Base-by-base conservation (phyloP, 2,797 vertebrate genomes). In the Ctenopoma multispine region DNA sequence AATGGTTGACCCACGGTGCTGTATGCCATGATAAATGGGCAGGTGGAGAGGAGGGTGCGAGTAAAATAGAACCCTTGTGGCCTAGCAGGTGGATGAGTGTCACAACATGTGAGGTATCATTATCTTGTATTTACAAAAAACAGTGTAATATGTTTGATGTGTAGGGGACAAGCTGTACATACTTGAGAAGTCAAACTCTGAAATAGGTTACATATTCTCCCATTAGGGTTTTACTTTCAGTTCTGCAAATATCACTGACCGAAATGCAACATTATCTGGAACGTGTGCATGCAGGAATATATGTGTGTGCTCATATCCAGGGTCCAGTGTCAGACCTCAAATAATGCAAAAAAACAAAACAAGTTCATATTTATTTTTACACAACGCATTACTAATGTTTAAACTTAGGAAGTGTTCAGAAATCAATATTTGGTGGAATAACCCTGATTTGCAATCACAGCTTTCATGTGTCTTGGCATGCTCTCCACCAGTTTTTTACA, bases 21-120 rank as follows among this genome's bases (percentile, higher is more conserved):
- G 67, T 61, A 58, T 80, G 58, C 87, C 82, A 79, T 89, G 87
- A 90, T 87, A 68, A 92, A 92, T 84, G 84, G 83, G 81, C 78
- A 88, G 83, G 88, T 83, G 79, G 81, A 89, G 75, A 51, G 74
- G 56, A 62, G 57, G 49, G 59, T 12, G 34, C 43, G 77, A 69
- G 72, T 29, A 51, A 81, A 60, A 77, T 77, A 77, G 79, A 83
- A 60, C 53, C 66, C 61, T 81, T 76, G 86, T 86, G 83, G 75
- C 80, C 69, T 86, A 70, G 73, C 82, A 89, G 77, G 72, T 82
- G 77, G 81, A 63, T 72, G 77, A 58, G 75, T 68, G 67, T 82
- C 72, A 72, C 61, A 85, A 80, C 72, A 75, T 66, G 79, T 50
- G 64, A 81, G 57, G 53, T 48, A 70, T 83, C 75, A 79, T 84